These are phyloP conservation scores for Cerastis rubricosa DNA, from an alignment of 2,888 invertebrate species.

Conservation along the genomic window DNA sequence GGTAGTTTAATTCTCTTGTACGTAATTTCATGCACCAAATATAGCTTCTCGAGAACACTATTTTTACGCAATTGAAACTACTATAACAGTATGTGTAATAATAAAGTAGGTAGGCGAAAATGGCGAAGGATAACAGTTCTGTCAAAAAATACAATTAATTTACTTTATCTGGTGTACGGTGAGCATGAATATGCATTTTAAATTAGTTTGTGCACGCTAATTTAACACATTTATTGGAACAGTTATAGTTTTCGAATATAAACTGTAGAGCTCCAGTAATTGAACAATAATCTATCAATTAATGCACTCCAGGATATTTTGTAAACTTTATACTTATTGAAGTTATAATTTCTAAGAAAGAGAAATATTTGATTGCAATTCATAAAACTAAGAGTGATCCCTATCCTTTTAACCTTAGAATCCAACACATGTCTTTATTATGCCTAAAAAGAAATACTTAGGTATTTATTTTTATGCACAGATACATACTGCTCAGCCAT, in stretches of 20 bases:
- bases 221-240: conserved; percentile 19
- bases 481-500: not conserved
- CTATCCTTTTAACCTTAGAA: not conserved
- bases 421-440: not conserved
- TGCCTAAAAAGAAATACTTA: not conserved
- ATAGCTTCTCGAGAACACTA: not conserved
- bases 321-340: conserved; percentile 14
- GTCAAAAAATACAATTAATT: conserved; percentile 75
- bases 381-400: not conserved
- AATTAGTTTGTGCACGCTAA: conserved; percentile 32
- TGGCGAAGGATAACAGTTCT: conserved; percentile 77
- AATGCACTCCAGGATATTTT: conserved; percentile 50
- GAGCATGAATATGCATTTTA: conserved; percentile 60
- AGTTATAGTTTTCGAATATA: conserved; percentile 11
- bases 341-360: not conserved
- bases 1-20: conserved; percentile 23
- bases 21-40: not conserved
- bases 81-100: conserved; percentile 33
- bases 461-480: not conserved
- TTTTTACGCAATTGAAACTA: conserved; percentile 9
- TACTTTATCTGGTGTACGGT: conserved; percentile 62
- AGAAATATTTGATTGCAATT: not conserved
- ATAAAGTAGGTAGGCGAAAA: conserved; percentile 75
- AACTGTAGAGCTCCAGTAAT: conserved; percentile 6
- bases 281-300: conserved; percentile 2